phyloP scores from a whole-genome alignment of 2,113 vertebrate species.

The Jacana jacana region DNA sequence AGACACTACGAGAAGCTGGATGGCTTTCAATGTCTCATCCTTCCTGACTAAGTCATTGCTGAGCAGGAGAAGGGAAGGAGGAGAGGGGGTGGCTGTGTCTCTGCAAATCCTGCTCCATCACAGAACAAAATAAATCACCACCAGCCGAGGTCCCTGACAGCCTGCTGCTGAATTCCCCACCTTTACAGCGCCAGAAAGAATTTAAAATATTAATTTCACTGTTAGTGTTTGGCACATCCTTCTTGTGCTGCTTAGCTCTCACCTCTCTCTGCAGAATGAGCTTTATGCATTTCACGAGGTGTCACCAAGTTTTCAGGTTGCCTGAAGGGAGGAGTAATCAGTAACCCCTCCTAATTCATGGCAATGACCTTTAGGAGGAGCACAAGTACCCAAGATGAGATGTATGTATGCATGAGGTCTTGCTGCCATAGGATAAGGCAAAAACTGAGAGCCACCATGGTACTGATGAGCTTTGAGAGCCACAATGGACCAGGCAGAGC shows the following conservation, averaged over 20 bases:
- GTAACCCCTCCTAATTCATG: neutral
- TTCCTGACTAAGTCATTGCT: neutral
- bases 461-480: neutral
- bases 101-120: neutral
- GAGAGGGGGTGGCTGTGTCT: neutral
- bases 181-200: neutral
- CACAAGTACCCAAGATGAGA: neutral
- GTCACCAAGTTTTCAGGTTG: neutral
- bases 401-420: neutral
- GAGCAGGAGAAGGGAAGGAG: neutral
- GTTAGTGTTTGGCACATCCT: neutral
- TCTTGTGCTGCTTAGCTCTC: neutral
- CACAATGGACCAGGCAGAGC: neutral
- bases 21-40: neutral
- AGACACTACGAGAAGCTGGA: neutral
- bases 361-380: neutral
- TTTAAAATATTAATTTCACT: neutral
- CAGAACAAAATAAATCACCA: too few relatives aligned
- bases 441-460: neutral
- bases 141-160: neutral
- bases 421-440: neutral
- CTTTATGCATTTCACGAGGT: neutral
- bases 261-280: neutral
- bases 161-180: neutral
- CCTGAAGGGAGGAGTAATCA: neutral